A percentile compares a stretch with the other conserved stretches of the same genome.
Evolutionary conservation across 2,113 vertebrate genomes (phyloP).

Genomic region (Poecile atricapillus): DNA sequence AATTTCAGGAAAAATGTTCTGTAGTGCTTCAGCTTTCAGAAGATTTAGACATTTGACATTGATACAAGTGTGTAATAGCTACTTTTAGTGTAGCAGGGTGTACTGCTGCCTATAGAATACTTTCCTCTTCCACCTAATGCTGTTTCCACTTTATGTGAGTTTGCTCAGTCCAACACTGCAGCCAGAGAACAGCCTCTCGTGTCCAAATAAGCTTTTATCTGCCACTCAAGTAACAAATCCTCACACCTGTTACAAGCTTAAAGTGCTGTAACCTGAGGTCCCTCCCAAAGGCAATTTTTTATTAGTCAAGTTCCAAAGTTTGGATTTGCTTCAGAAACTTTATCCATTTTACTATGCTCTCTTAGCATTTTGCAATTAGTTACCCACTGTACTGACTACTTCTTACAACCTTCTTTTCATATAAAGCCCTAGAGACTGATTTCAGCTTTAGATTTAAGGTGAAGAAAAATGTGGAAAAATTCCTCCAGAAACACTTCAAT

Average conservation of each 20-base stretch:
- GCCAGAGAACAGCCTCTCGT: background rate
- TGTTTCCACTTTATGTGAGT: background rate
- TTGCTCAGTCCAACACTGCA: background rate
- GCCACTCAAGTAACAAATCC: background rate
- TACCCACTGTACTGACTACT: background rate
- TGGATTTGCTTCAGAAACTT: background rate
- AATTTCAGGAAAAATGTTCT: background rate
- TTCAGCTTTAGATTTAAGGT: background rate
- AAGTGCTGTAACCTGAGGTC: constrained; percentile 16
- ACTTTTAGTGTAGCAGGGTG: constrained; percentile 4
- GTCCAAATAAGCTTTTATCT: background rate
- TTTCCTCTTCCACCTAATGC: background rate
- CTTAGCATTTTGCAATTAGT: background rate
- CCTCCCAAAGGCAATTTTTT: background rate
- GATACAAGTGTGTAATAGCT: constrained; percentile 22
- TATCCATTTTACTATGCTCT: background rate
- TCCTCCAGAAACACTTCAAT: background rate
- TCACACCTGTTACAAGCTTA: background rate
- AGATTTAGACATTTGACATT: constrained; percentile 25
- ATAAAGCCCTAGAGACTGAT: background rate
- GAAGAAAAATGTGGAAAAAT: background rate
- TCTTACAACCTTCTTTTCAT: background rate
- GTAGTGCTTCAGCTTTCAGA: background rate
- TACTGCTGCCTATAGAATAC: background rate
- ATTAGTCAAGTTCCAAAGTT: background rate